Conservation (phyloP, 2,888 invertebrate species). For the Patella ulyssiponensis region DNA sequence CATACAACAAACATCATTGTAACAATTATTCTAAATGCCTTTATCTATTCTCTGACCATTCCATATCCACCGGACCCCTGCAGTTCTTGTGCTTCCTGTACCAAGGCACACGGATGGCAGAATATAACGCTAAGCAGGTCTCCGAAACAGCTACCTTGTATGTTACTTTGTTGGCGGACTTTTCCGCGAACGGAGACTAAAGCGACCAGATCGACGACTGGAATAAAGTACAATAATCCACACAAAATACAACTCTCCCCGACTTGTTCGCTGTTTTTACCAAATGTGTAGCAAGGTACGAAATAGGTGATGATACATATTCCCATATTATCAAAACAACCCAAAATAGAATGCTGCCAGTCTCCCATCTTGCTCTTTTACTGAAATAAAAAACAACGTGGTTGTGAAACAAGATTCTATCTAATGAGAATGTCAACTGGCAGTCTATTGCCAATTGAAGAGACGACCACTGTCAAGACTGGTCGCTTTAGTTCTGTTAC, state of each 20-base stretch:
- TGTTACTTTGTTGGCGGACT: constrained; percentile 47
- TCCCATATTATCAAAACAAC: constrained; percentile 47
- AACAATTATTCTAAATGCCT: too few species aligned
- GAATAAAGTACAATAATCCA: constrained; percentile 48
- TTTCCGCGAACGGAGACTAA: constrained; percentile 44
- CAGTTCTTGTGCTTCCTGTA: constrained; percentile 54
- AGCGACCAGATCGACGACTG: constrained; percentile 43
- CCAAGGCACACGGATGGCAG: constrained; percentile 53
- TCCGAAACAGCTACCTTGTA: constrained; percentile 43
- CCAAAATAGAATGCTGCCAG: constrained; percentile 42
- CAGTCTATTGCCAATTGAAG: too few species aligned
- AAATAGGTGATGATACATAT: constrained; percentile 45
- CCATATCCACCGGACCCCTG: constrained; percentile 22
- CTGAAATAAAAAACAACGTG: too few species aligned
- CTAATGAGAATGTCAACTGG: too few species aligned
- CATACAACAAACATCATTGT: too few species aligned
- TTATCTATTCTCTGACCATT: constrained; percentile 27
- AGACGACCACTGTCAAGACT: too few species aligned
- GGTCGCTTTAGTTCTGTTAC: too few species aligned
- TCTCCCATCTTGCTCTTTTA: constrained; percentile 4
- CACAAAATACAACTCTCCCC: constrained; percentile 58
- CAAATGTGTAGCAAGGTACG: constrained; percentile 50
- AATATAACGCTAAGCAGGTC: constrained; percentile 47
- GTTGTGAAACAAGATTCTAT: too few species aligned
- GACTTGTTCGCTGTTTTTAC: constrained; percentile 57